Evolutionary conservation across 2,797 vertebrate genomes (phyloP), one percentile per base, ranked within the genome.

Genomic region (Coregonus suidteri): DNA sequence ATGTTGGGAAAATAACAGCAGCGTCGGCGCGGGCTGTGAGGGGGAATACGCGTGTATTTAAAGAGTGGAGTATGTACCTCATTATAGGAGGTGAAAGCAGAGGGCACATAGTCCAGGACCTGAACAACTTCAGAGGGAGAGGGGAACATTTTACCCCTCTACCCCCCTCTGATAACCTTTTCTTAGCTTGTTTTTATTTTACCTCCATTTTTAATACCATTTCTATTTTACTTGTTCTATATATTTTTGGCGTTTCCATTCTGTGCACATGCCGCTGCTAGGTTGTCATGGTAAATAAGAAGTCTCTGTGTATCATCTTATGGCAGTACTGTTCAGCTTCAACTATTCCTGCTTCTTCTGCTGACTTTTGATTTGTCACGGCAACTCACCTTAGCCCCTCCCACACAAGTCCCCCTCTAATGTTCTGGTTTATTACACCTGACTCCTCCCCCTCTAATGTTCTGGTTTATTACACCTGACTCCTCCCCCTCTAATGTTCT

Each of bases 391-490:
- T 54, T 16, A 34, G 35, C 64, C 64, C 72, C 30, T 62, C 77
- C 65, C 56, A 59, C 53, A 5, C 47, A 30, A 53, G 25, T 30
- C 30, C 41, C 2, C 0, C 41, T 9, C 0, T 41, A 41, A 7
- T 41, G 37, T 0, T 41, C 37, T 41, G 37, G 37, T 41, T 41
- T 6, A 9, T 9, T 41, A 41, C 6, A 41, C 37, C 37, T 41
- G 37, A 7, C 37, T 41, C 37, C 37, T 9, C 37, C 6, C 4
- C 37, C 37, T 41, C 37, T 41, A 41, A 1, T 41, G 37, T 0
- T 41, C 75, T 90, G 93, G 90, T 88, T 90, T n/a, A 41, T 79
- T 67, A 74, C 64, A 65, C 72, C 72, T 35, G 30, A 35, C 65
- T 6, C 65, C 56, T 73, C 69, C 35, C 20, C 37, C 37, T 41